These are phyloP conservation scores for Tiliacea aurago DNA, from an alignment of 2,888 invertebrate genomes.

Conservation along the genomic window DNA sequence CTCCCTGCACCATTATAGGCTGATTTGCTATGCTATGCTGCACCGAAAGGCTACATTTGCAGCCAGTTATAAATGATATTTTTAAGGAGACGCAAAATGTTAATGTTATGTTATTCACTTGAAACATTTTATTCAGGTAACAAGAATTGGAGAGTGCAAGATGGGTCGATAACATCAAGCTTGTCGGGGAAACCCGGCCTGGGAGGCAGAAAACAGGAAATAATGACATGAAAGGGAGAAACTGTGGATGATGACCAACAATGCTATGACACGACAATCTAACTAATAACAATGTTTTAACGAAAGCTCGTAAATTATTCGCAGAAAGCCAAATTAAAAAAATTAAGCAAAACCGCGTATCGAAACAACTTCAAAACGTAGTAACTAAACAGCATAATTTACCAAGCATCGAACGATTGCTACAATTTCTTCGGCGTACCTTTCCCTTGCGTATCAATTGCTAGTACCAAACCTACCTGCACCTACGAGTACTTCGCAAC, in stretches of 20 bases:
- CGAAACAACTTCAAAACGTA: neutral
- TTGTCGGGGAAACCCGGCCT: neutral
- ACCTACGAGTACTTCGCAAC: slow-evolving; percentile 43
- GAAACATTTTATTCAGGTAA: neutral
- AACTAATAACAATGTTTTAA: neutral
- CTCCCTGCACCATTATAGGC: neutral
- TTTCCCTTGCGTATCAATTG: slow-evolving; percentile 48
- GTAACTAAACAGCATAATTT: slow-evolving; percentile 1
- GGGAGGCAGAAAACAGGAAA: neutral
- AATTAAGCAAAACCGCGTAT: too few relatives aligned
- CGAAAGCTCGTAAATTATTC: neutral
- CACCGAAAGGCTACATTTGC: neutral
- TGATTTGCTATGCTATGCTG: too few relatives aligned
- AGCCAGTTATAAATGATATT: neutral
- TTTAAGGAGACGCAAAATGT: neutral
- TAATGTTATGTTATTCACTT: neutral
- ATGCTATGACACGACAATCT: neutral
- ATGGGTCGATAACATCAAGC: slow-evolving; percentile 8
- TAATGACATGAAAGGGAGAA: neutral
- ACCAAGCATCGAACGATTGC: slow-evolving; percentile 26
- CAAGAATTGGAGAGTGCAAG: neutral
- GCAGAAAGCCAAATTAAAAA: neutral
- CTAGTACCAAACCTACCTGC: slow-evolving; percentile 16
- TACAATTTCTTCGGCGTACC: slow-evolving; percentile 49
- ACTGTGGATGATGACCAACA: neutral